A percentile compares a stretch with the other conserved stretches of the same genome.
These are phyloP conservation scores for Macrotis lagotis DNA, from an alignment of 2,113 vertebrate genomes.

Conservation along the genomic window DNA sequence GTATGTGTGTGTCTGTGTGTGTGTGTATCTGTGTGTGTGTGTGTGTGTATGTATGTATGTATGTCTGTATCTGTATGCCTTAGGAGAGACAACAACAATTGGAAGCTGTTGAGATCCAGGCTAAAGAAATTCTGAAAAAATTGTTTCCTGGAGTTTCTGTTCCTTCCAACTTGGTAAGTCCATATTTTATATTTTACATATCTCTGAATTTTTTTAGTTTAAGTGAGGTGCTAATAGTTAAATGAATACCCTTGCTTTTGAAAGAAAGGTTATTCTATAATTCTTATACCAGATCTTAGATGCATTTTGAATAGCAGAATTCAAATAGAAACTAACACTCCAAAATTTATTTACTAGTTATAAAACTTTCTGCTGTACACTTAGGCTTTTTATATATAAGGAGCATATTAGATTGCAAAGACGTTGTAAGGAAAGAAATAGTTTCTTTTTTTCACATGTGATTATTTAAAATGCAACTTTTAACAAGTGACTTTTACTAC, in stretches of 20 bases:
- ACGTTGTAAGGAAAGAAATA: constrained; percentile 17
- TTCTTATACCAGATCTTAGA: background rate
- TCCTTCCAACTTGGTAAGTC: constrained; percentile 87
- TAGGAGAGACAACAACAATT: constrained; percentile 91
- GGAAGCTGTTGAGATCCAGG: constrained; percentile 88
- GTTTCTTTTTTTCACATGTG: constrained; percentile 38
- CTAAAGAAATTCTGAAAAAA: constrained; percentile 90
- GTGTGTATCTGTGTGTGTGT: constrained; percentile 20
- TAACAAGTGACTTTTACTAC: constrained; percentile 16
- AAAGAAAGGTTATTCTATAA: background rate
- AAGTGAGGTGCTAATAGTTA: constrained; percentile 12
- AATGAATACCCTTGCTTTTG: constrained; percentile 16
- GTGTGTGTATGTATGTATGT: too few species aligned
- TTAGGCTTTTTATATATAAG: background rate
- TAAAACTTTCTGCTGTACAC: constrained; percentile 22
- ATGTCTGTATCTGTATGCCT: constrained; percentile 57
- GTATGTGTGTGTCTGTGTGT: constrained; percentile 49
- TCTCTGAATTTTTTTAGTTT: constrained; percentile 22
- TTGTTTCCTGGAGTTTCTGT: constrained; percentile 93
- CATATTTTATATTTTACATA: constrained; percentile 8
- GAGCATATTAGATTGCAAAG: constrained; percentile 10
- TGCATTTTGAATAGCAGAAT: constrained; percentile 14
- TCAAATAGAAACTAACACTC: background rate
- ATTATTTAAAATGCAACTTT: constrained; percentile 33
- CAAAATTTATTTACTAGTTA: constrained; percentile 16